Evolutionary conservation across 2,797 vertebrate genomes (phyloP), one percentile per base, ranked within the genome.

Genomic region (Sternotherus odoratus): DNA sequence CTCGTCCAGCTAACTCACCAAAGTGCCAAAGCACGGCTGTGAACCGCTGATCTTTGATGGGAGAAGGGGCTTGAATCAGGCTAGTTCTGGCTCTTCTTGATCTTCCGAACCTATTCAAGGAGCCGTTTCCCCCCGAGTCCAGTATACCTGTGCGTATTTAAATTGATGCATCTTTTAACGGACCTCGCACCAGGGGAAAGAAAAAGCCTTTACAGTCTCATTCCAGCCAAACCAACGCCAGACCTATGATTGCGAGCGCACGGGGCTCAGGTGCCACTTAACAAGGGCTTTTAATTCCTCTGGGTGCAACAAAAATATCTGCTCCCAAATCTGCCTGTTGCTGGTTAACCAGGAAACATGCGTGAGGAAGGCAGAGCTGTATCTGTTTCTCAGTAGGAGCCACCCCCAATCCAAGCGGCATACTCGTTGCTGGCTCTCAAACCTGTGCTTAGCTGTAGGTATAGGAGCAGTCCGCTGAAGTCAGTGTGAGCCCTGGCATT

Each of bases 281-380:
- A 63, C 8, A 69, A 51, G 85, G 85, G 81, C 5, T 33, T 85
- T 78, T 33, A 78, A 69, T 77, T 83, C 49, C 36, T 85, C 17
- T 69, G 43, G 49, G 26, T 82, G 54, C 0, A 39, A 0, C 54
- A 49, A 49, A 86, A n/a, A 86, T 24, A 50, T 7, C 4, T 11
- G 79, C 2, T 30, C 81, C 53, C 46, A 43, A 69, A 89, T 63
- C n/a, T 48, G 19, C 39, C 69, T 28, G 24, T 60, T 81, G 75
- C 33, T 66, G 78, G 12, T 30, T 69, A 83, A 81, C 53, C 15
- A 83, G 81, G 79, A 84, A 89, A 15, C 12, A 12, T 53, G 28
- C 28, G 63, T 80, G 39, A 3, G 0, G 1, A n/a, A 85, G 86
- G 66, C 56, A 33, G 0, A 0, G 46, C 63, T 15, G 17, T 1